phyloP scores from a whole-genome alignment of 2,888 invertebrate genomes.

The Torymus aiolomorphi region DNA sequence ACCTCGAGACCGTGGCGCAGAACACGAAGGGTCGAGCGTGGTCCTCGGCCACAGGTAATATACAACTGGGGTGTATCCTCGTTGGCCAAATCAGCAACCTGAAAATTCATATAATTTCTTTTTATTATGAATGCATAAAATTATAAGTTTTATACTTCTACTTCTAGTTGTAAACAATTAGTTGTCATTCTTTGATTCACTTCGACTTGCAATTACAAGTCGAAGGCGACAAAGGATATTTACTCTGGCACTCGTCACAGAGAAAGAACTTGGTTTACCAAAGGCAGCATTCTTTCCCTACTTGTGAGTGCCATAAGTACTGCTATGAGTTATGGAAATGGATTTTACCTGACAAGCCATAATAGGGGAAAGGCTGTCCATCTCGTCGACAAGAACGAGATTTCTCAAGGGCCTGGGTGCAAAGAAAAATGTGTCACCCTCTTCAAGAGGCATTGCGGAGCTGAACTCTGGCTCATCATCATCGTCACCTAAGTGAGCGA shows the following conservation, averaged over 20 bases:
- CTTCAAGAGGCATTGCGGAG: slow-evolving; percentile 98
- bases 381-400: slow-evolving; percentile 96
- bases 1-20: slow-evolving; percentile 98
- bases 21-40: slow-evolving; percentile 92
- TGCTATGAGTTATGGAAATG: background rate
- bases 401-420: slow-evolving; percentile 95
- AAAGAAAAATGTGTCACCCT: slow-evolving; percentile 99
- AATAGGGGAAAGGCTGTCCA: slow-evolving; percentile 96
- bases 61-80: slow-evolving; percentile 99
- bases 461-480: slow-evolving; percentile 99
- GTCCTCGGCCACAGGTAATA: slow-evolving; percentile 95
- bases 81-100: slow-evolving; percentile 95
- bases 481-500: slow-evolving; percentile 99
- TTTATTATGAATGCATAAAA: slow-evolving; percentile 28
- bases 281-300: slow-evolving; percentile 63
- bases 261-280: slow-evolving; percentile 59
- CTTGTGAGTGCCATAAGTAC: slow-evolving; percentile 64
- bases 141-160: background rate
- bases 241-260: slow-evolving; percentile 69
- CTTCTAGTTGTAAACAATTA: background rate
- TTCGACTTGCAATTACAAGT: slow-evolving; percentile 70
- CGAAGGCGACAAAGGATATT: slow-evolving; percentile 72
- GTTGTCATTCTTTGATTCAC: slow-evolving; percentile 71
- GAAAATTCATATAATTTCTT: slow-evolving; percentile 23
- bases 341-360: slow-evolving; percentile 83